Evolutionary conservation across 2,113 vertebrate species (phyloP).

Genomic region (Alectura lathami): DNA sequence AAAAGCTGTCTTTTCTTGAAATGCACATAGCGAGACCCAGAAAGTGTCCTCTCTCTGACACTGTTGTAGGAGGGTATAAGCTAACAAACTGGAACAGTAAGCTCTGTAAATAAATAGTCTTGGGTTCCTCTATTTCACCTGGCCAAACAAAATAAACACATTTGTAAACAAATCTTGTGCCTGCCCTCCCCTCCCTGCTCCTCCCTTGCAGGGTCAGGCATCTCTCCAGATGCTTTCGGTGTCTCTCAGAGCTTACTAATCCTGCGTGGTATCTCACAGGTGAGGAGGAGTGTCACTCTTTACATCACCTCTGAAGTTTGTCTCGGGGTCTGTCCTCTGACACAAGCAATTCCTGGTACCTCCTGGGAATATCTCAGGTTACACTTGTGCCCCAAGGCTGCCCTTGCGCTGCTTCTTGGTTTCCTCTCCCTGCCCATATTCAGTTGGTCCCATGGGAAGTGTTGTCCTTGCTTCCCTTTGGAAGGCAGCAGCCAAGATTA

Average conservation of each 20-base stretch:
- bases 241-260: background rate
- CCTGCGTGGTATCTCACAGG: background rate
- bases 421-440: background rate
- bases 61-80: background rate
- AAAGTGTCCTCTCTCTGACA: background rate
- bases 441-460: background rate
- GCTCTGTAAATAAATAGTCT: background rate
- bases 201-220: background rate
- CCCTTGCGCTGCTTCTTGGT: fast-evolving
- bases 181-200: background rate
- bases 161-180: background rate
- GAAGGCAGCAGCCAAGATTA: background rate
- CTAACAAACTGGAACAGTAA: background rate
- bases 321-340: background rate
- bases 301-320: background rate
- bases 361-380: background rate
- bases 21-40: background rate
- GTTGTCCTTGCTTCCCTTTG: background rate
- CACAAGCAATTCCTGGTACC: background rate
- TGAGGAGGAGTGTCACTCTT: background rate
- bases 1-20: background rate
- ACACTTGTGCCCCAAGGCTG: background rate
- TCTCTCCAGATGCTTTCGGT: background rate
- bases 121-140: background rate
- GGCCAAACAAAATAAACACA: background rate